Evolutionary conservation across 2,888 invertebrate genomes (phyloP), one percentile per base, ranked within the genome.

Genomic region (Bombyx huttoni): DNA sequence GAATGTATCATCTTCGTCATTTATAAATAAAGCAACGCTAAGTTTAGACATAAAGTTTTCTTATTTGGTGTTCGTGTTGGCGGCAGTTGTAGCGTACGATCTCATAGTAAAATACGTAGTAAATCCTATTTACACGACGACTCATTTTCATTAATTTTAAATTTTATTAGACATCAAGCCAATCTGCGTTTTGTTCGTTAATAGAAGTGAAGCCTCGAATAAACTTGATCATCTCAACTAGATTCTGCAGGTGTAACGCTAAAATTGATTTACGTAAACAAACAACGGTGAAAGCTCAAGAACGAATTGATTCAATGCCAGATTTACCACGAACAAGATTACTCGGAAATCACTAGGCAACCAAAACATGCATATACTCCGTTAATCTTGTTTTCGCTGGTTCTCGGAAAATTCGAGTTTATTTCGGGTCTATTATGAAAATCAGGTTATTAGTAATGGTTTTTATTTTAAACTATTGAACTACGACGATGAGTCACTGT

Each of bases 91-190:
- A 49, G 35, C 46, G 51, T 53, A 51, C 47, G 53, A 10, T 53
- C 51, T 49, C 47, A 51, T 53, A 53, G 53, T 53, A 53, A 49
- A 47, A 34, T 46, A 46, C 47, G 40, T 49, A 52, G 50, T 52
- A 52, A 46, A 49, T 47, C 24, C 13, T 46, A 10, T 48, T 40
- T 40, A 40, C 40, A 40, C 7, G 40, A 7, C 40, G 7, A 10
- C 40, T 40, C 40, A 40, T 40, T 3, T 2, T 10, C 40, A 40
- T 40, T 40, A 40, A 40, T 10, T 40, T 10, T 12, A 40, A 40
- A 40, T 8, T 40, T 40, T 40, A 24, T 24, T 24, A 2, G 24
- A 24, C 24, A 5, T 5, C 24, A 24, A 24, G 24, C 24, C 24
- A 24, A 3, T 24, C 24, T 24, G 24, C 2, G 24, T 24, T 24